A percentile compares a stretch with the other conserved stretches of the same genome.
Evolutionary conservation across 2,797 vertebrate genomes (phyloP).

Genomic region (Masticophis lateralis): DNA sequence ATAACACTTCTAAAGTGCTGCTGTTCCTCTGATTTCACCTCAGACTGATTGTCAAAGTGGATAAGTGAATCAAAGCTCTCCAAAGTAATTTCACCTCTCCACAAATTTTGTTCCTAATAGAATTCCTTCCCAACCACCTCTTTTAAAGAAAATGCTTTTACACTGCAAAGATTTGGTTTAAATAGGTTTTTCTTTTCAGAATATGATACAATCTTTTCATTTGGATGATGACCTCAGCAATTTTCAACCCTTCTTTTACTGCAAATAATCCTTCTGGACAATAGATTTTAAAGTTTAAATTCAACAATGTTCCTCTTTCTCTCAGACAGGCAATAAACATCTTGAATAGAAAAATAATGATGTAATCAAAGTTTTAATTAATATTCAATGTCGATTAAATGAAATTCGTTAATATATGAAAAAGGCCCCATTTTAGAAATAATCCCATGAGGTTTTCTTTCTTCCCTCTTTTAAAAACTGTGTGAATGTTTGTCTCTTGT

Average conservation of each 20-base stretch:
- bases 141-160: slow-evolving; percentile 22
- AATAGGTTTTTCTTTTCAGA: background rate
- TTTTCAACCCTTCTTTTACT: background rate
- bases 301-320: slow-evolving; percentile 15
- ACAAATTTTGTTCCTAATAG: slow-evolving; percentile 7
- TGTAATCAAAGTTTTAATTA: slow-evolving; percentile 24
- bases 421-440: background rate
- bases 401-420: background rate
- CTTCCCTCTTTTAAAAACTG: background rate
- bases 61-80: slow-evolving; percentile 1
- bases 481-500: background rate
- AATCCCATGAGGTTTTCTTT: background rate
- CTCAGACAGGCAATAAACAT: slow-evolving; percentile 30
- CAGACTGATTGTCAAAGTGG: slow-evolving; percentile 7
- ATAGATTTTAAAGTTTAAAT: slow-evolving; percentile 37
- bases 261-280: slow-evolving; percentile 36
- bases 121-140: background rate
- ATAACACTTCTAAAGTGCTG: background rate
- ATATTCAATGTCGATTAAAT: background rate
- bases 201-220: slow-evolving; percentile 12
- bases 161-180: slow-evolving; percentile 1
- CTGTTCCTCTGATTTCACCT: slow-evolving; percentile 6
- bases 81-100: background rate
- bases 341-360: slow-evolving; percentile 36
- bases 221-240: slow-evolving; percentile 20